Evolutionary conservation across 1,140 invertebrate genomes (phyloP).

Genomic region (Elysia chlorotica): DNA sequence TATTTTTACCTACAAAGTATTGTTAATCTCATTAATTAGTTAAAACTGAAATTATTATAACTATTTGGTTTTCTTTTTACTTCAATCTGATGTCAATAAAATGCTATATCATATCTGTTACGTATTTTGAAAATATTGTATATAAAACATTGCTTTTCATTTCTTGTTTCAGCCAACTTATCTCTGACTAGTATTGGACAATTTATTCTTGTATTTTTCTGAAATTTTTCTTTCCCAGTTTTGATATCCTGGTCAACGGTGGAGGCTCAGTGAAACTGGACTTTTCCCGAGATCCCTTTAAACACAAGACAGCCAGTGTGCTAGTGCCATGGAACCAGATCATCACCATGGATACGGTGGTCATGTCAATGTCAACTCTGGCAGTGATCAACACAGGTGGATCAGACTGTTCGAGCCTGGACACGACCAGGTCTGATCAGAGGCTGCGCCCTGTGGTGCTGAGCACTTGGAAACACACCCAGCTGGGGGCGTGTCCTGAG

Average conservation of each 20-base stretch:
- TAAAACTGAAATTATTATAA: no score
- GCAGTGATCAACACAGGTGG: slow-evolving; percentile 70
- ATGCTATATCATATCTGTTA: no score
- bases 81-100: no score
- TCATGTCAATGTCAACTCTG: slow-evolving; percentile 76
- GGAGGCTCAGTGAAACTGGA: slow-evolving; percentile 93
- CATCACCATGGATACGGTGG: slow-evolving; percentile 61
- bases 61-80: no score
- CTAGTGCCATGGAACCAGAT: slow-evolving; percentile 97
- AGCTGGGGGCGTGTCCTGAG: slow-evolving; percentile 92
- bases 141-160: no score
- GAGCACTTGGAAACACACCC: slow-evolving; percentile 91
- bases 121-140: no score
- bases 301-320: slow-evolving; percentile 85
- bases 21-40: no score
- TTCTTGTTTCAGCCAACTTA: no score
- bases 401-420: slow-evolving; percentile 3
- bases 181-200: no score
- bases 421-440: slow-evolving; percentile 82
- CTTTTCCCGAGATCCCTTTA: slow-evolving; percentile 91
- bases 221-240: slow-evolving; percentile 69
- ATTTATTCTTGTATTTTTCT: not conserved
- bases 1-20: no score
- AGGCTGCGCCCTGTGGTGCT: slow-evolving; percentile 91
- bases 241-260: slow-evolving; percentile 96